Base-by-base conservation (phyloP, 2,888 invertebrate genomes). In the Drosophila anomalata region DNA sequence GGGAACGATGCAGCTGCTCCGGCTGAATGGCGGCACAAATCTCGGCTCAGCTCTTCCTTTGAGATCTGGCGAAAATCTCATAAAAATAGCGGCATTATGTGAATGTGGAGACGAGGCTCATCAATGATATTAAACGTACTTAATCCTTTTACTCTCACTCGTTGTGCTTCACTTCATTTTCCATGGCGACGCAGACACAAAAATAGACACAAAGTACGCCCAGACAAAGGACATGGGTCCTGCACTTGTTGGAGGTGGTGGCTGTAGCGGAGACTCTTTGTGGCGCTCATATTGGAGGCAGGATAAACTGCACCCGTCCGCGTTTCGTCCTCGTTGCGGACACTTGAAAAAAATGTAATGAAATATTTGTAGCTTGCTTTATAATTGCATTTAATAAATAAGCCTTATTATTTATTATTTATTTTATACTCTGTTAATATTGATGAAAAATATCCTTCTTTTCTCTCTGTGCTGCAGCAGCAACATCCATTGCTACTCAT, bases 91-190 rank as follows among this genome's bases (percentile, higher is more conserved):
- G 46, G 57, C 50, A 52, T 62, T 41, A 42, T 41, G 31, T 33
- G 48, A 36, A 29, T 8, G 17, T 9, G 47, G 42, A 31, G 24
- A 31, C 42, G 53, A 44, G 67, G 76, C 82, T 86, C 86, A 86
- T 86, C 86, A 86, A 85, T 86, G 86, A 82, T 85, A 86, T 86
- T 85, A 85, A 86, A 80, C 80, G 84, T 76, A 76, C 80, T 79
- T 85, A 85, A 85, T 86, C 85, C 85, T 78, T 85, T 85, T 84
- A 82, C 86, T 80, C 77, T 73, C 79, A 76, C 55, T 76, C 76
- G 78, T 73, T 70, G 65, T 71, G 75, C 77, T 73, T 76, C 76
- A 69, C 70, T 85, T 75, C 73, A 69, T 72, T 69, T 70, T 60
- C 72, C 60, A 59, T 61, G 68, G 61, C 68, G 36, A 54, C 72